phyloP scores from a whole-genome alignment of 2,888 invertebrate genomes.

The Empis livida region DNA sequence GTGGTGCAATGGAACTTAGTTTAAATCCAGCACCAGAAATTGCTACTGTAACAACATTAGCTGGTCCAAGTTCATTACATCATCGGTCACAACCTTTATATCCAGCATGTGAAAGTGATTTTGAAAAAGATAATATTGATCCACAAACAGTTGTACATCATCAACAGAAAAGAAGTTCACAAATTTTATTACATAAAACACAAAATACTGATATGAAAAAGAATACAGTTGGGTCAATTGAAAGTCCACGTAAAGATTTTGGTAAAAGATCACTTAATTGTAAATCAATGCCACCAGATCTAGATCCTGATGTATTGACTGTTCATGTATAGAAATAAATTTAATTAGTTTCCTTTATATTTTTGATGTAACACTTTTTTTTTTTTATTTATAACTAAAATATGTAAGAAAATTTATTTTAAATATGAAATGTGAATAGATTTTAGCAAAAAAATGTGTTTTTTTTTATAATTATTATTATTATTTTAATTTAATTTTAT shows the following conservation, averaged over 20 bases:
- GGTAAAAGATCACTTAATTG: slow-evolving; percentile 58
- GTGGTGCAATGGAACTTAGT: slow-evolving; percentile 41
- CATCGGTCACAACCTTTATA: slow-evolving; percentile 34
- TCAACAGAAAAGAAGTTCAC: slow-evolving; percentile 41
- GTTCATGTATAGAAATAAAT: slow-evolving; percentile 38
- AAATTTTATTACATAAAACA: slow-evolving; percentile 66
- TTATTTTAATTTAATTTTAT: no score
- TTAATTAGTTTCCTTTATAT: not conserved
- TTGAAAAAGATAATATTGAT: slow-evolving; percentile 31
- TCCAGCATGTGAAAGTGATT: slow-evolving; percentile 31
- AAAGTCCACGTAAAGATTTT: slow-evolving; percentile 54
- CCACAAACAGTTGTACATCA: slow-evolving; percentile 19
- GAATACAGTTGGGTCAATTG: slow-evolving; percentile 54
- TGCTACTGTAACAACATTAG: slow-evolving; percentile 27
- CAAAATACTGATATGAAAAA: slow-evolving; percentile 75
- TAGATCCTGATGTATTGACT: slow-evolving; percentile 39
- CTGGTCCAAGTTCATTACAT: slow-evolving; percentile 31
- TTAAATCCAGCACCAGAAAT: slow-evolving; percentile 32
- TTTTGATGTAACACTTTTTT: no score
- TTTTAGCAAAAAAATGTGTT: no score
- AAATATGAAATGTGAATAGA: no score
- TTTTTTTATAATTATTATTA: no score
- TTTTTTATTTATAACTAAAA: no score
- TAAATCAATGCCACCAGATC: slow-evolving; percentile 29
- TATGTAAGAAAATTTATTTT: no score